phyloP scores from a whole-genome alignment of 2,797 vertebrate species.

The Tauraco hartlaubi region DNA sequence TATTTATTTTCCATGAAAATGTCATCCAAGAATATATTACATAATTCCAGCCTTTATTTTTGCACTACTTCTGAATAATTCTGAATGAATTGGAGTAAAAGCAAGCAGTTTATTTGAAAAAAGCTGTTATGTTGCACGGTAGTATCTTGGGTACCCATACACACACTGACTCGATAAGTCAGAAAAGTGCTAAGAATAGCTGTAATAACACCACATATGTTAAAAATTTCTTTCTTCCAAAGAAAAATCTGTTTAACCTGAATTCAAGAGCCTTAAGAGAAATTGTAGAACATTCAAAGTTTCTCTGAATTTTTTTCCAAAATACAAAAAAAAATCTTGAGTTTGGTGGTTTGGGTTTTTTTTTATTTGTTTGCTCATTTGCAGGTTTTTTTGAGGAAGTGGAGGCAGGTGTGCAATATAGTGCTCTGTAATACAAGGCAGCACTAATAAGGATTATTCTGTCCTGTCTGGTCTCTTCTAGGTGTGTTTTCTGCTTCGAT shows the following conservation, averaged over 20 bases:
- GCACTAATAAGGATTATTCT: not conserved
- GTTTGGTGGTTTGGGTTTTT: fast-evolving
- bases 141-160: not conserved
- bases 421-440: not conserved
- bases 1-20: not conserved
- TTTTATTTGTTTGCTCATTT: not conserved
- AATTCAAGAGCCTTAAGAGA: not conserved
- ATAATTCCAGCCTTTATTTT: not conserved
- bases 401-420: not conserved
- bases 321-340: not conserved
- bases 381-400: not conserved
- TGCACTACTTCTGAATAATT: not conserved
- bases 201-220: not conserved
- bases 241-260: not conserved
- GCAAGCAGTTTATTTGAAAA: not conserved
- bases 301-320: not conserved
- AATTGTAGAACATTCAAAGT: not conserved
- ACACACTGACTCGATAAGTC: not conserved
- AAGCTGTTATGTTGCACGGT: not conserved
- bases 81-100: conserved; percentile 15
- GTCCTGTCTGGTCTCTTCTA: not conserved
- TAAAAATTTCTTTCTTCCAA: not conserved
- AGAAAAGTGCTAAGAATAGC: conserved; percentile 22
- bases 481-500: not conserved
- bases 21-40: not conserved